These are phyloP conservation scores for Cichlasoma orientale DNA, from an alignment of 2,797 vertebrate species.

Conservation along the genomic window DNA sequence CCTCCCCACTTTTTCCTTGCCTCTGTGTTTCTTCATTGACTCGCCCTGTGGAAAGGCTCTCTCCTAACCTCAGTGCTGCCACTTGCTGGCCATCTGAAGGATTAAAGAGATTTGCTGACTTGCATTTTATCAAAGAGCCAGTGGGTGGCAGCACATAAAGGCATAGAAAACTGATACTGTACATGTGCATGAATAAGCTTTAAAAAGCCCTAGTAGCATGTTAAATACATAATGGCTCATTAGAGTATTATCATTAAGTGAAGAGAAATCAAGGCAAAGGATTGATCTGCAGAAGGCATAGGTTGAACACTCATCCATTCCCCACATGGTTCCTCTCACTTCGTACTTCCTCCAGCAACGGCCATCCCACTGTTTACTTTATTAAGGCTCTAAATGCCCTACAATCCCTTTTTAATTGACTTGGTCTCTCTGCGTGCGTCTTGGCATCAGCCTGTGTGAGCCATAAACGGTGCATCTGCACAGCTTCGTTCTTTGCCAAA, in stretches of 20 bases:
- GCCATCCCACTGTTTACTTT: conserved; percentile 73
- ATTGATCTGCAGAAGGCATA: conserved; percentile 4
- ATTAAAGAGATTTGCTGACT: conserved; percentile 42
- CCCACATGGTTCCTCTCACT: conserved; percentile 15
- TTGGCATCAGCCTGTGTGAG: conserved; percentile 64
- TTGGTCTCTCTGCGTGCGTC: conserved; percentile 67
- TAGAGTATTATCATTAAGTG: conserved; percentile 16
- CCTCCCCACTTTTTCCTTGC: not conserved
- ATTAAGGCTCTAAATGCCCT: conserved; percentile 79
- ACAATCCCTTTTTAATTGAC: conserved; percentile 83
- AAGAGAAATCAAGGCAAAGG: conserved; percentile 1
- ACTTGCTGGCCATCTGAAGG: conserved; percentile 73
- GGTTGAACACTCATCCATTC: conserved; percentile 4
- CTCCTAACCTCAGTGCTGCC: conserved; percentile 87
- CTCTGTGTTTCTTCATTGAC: conserved; percentile 32
- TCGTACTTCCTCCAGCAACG: conserved; percentile 24
- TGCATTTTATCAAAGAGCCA: conserved; percentile 69
- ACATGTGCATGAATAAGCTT: conserved; percentile 22
- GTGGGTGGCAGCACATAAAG: conserved; percentile 78
- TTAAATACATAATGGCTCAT: conserved; percentile 19
- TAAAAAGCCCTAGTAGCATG: conserved; percentile 10
- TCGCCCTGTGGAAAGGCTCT: conserved; percentile 42
- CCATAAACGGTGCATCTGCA: conserved; percentile 67
- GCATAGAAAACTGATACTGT: conserved; percentile 25
- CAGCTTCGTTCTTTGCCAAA: conserved; percentile 67